Conservation (phyloP, 2,797 vertebrate genomes). For the Galaxias olidus region DNA sequence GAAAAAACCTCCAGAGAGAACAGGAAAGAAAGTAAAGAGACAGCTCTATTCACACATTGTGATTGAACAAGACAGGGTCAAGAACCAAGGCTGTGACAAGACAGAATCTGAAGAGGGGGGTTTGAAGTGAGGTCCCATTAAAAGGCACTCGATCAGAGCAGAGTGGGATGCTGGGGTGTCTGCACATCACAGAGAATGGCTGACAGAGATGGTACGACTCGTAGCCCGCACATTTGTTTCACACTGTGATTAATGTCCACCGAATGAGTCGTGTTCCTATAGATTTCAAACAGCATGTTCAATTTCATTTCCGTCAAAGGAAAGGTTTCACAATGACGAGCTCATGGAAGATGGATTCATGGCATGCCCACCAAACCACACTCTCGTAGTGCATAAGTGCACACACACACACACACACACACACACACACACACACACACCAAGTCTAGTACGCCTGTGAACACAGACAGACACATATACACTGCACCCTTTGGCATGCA, state of each 20-base stretch:
- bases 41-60: slow-evolving; percentile 22
- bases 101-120: slow-evolving; percentile 29
- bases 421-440: too few species aligned
- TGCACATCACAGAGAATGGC: slow-evolving; percentile 11
- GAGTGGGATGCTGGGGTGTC: slow-evolving; percentile 23
- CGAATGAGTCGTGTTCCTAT: too few species aligned
- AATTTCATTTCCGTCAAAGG: too few species aligned
- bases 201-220: neutral
- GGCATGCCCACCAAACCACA: too few species aligned
- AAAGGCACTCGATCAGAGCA: slow-evolving; percentile 30
- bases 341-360: too few species aligned
- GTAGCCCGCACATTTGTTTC: neutral
- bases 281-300: too few species aligned
- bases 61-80: slow-evolving; percentile 43
- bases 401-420: too few species aligned
- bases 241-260: slow-evolving; percentile 3
- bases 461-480: too few species aligned
- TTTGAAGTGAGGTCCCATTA: slow-evolving; percentile 38
- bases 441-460: too few species aligned
- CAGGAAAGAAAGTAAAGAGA: neutral
- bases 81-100: slow-evolving; percentile 45
- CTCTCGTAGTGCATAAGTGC: too few species aligned
- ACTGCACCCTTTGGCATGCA: too few species aligned
- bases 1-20: neutral
- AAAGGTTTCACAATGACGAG: too few species aligned